phyloP scores from a whole-genome alignment of 2,797 vertebrate species.

The Rallus crepitans region DNA sequence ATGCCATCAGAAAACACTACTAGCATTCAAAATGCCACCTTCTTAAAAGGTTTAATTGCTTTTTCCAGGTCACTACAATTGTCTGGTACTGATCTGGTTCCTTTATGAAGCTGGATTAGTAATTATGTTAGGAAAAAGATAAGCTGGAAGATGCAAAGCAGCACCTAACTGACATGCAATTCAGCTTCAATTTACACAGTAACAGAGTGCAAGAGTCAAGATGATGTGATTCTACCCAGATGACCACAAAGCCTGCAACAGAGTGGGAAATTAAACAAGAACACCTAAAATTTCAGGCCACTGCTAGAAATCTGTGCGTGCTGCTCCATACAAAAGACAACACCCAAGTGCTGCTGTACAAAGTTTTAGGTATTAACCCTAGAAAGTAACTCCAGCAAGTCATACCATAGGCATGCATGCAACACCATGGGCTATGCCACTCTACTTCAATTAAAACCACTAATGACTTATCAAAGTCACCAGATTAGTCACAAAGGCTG shows the following conservation, averaged over 20 bases:
- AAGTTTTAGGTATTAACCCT: neutral
- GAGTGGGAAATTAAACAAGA: neutral
- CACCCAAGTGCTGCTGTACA: neutral
- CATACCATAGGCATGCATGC: accelerated
- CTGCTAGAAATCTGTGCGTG: too few species aligned
- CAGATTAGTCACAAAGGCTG: neutral
- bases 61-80: neutral
- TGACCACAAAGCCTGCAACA: neutral
- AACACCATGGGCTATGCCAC: neutral
- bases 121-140: neutral
- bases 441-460: neutral
- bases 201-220: neutral
- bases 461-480: neutral
- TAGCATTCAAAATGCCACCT: neutral
- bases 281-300: neutral
- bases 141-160: neutral
- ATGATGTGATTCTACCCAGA: neutral
- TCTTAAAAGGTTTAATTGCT: neutral
- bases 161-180: neutral
- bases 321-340: neutral
- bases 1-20: neutral
- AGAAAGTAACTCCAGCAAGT: neutral
- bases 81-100: neutral
- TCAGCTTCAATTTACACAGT: neutral
- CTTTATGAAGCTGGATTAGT: neutral